Evolutionary conservation across 2,797 vertebrate genomes (phyloP).

Genomic region (Parauchenoglanis ngamensis): DNA sequence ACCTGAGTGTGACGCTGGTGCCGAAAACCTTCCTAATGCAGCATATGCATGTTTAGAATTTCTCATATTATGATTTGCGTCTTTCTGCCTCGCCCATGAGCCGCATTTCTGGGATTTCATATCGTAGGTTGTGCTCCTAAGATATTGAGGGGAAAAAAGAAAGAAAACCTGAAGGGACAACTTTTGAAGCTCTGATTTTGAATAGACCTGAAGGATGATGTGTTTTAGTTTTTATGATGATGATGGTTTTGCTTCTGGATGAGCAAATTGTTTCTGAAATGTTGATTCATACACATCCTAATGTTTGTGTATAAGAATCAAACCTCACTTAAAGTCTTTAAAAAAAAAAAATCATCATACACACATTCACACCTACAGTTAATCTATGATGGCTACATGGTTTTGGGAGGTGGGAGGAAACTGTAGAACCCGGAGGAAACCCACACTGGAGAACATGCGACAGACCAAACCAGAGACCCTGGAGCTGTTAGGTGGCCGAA

Average conservation of each 20-base stretch:
- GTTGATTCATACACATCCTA: too few species aligned
- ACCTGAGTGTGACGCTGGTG: neutral
- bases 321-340: too few species aligned
- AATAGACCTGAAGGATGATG: neutral
- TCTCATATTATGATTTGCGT: too few species aligned
- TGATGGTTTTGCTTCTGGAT: neutral
- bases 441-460: neutral
- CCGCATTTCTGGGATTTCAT: neutral
- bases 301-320: too few species aligned
- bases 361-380: neutral
- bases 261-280: neutral
- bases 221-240: too few species aligned
- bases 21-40: neutral
- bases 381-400: neutral
- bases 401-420: neutral
- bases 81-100: neutral
- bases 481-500: neutral
- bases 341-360: neutral
- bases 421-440: neutral
- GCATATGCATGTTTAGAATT: too few species aligned
- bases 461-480: neutral
- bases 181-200: too few species aligned
- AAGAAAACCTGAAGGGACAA: neutral
- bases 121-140: neutral
- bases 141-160: neutral